Evolutionary conservation across 1,140 invertebrate genomes (phyloP).

Genomic region (Drosophila teissieri): DNA sequence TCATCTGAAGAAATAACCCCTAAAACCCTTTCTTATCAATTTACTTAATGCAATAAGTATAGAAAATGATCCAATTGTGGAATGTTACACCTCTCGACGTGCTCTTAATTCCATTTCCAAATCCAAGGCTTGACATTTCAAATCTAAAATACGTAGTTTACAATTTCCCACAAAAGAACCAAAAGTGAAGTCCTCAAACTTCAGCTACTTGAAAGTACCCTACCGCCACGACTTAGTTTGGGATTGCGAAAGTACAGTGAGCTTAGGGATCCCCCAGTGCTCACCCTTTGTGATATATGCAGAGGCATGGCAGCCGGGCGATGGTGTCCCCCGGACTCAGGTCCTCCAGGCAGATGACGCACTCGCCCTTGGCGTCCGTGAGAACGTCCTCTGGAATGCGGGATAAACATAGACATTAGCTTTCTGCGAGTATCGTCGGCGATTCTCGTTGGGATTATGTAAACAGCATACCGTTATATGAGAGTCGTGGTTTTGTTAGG

Average conservation of each 20-base stretch:
- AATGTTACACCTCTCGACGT: too few relatives aligned
- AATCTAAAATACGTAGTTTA: too few relatives aligned
- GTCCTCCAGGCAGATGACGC: slow-evolving; percentile 99
- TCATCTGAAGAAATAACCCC: too few relatives aligned
- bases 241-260: too few relatives aligned
- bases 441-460: not conserved
- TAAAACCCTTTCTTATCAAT: too few relatives aligned
- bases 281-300: slow-evolving; percentile 99
- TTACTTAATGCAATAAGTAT: too few relatives aligned
- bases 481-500: slow-evolving; percentile 98
- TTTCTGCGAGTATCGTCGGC: not conserved
- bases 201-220: too few relatives aligned
- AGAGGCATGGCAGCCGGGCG: slow-evolving; percentile 98
- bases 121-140: too few relatives aligned
- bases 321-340: slow-evolving; percentile 97
- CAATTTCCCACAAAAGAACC: too few relatives aligned
- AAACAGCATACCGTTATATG: slow-evolving; percentile 94
- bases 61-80: too few relatives aligned
- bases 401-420: not conserved
- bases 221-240: not conserved
- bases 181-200: too few relatives aligned
- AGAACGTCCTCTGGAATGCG: slow-evolving; percentile 95
- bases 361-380: slow-evolving; percentile 97
- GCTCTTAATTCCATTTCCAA: too few relatives aligned
- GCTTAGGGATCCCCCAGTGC: slow-evolving; percentile 29